Evolutionary conservation across 2,113 vertebrate genomes (phyloP).

Genomic region (Oryzias curvinotus): DNA sequence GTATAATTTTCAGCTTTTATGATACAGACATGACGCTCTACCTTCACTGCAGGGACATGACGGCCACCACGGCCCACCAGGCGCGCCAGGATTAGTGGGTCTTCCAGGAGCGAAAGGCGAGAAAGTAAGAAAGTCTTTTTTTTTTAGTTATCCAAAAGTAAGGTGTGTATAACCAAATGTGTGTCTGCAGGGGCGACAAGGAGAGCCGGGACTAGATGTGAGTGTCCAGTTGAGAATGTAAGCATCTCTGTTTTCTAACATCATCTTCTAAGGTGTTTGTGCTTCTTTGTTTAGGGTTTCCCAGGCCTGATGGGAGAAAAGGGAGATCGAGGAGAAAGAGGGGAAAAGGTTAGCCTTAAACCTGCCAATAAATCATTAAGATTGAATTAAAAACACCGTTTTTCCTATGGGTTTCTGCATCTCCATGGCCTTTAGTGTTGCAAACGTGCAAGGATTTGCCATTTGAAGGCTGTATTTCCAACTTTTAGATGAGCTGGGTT

Average conservation of each 20-base stretch:
- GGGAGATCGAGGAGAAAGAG: slow-evolving; percentile 87
- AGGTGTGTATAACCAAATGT: slow-evolving; percentile 1
- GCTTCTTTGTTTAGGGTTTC: slow-evolving; percentile 81
- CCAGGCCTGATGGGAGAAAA: slow-evolving; percentile 90
- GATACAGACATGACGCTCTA: slow-evolving; percentile 1
- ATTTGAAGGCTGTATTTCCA: too few species aligned
- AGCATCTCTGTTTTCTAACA: background rate
- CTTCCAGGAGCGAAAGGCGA: slow-evolving; percentile 95
- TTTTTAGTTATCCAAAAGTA: background rate
- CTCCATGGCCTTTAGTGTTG: too few species aligned
- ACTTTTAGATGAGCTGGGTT: background rate
- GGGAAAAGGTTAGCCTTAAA: slow-evolving; percentile 85
- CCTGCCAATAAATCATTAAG: background rate
- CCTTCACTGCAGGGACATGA: slow-evolving; percentile 50
- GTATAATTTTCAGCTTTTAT: background rate
- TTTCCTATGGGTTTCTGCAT: too few species aligned
- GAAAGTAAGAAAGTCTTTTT: slow-evolving; percentile 77
- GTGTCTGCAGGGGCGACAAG: slow-evolving; percentile 84
- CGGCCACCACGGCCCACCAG: slow-evolving; percentile 68
- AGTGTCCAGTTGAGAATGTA: slow-evolving; percentile 68
- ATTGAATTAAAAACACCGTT: too few species aligned
- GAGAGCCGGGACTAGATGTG: slow-evolving; percentile 93
- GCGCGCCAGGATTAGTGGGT: slow-evolving; percentile 84
- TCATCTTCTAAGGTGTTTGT: slow-evolving; percentile 21
- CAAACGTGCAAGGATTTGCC: too few species aligned